phyloP scores from a whole-genome alignment of 35 echinoderm and acorn worm species.

The Acanthaster planci region DNA sequence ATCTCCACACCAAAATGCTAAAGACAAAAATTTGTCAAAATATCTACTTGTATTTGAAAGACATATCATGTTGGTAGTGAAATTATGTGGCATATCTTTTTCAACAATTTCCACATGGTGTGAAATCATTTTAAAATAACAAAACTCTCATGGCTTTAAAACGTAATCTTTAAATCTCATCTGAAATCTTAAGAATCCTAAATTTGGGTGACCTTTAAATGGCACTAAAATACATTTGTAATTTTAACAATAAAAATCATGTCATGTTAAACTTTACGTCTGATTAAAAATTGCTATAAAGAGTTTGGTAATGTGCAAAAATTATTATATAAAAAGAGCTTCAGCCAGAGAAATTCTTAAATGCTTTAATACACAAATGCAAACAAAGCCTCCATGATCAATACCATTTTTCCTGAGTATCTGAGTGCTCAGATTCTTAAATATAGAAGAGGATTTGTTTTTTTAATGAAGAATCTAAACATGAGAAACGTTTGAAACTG shows the following conservation, averaged over 20 bases:
- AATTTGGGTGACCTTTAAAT: neutral
- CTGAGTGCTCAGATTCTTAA: too few relatives aligned
- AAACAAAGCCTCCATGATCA: too few relatives aligned
- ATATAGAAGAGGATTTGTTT: too few relatives aligned
- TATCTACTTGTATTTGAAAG: conserved; percentile 25
- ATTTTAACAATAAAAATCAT: neutral
- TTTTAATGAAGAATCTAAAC: too few relatives aligned
- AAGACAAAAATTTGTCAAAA: neutral
- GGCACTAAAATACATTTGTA: neutral
- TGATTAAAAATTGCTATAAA: too few relatives aligned
- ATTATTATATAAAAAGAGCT: too few relatives aligned
- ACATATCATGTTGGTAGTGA: conserved; percentile 14
- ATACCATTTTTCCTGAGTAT: too few relatives aligned
- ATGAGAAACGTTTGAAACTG: too few relatives aligned
- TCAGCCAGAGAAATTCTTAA: too few relatives aligned
- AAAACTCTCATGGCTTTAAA: neutral
- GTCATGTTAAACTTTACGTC: neutral
- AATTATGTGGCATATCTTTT: neutral
- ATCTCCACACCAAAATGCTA: too few relatives aligned
- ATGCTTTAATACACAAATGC: too few relatives aligned
- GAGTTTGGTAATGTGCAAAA: too few relatives aligned
- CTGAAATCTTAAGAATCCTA: neutral
- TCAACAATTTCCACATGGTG: neutral
- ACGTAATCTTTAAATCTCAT: neutral
- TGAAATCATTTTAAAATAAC: neutral